Evolutionary conservation across 2,113 vertebrate genomes (phyloP), one percentile per base, ranked within the genome.

Genomic region (Burhinus bistriatus): DNA sequence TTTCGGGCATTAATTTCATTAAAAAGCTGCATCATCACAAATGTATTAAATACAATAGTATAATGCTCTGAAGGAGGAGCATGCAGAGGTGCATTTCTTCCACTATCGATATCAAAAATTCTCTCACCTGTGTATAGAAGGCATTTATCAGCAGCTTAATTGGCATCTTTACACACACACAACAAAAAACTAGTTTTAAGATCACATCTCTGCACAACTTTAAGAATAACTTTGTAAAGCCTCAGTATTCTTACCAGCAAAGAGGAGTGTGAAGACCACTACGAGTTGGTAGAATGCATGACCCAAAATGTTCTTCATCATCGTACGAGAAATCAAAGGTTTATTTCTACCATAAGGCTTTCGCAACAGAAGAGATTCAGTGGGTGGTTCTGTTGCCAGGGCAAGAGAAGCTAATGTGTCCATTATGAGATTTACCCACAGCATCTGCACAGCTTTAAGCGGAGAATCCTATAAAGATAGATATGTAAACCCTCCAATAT

Each of bases 351-450:
- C 99, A 44, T 99, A 99, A 62, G 99, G 99, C 97, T 99, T 99
- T 94, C 99, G 97, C 71, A 99, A 98, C 95, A 99, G 98, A 90
- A 99, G 99, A 59, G 99, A 98, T 96, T 99, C 99, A 14, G 99
- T 99, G 57, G 99, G 99, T 65, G 99, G 99, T 97, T 99, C 99
- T 11, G 99, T 99, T 94, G 99, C 99, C 98, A 99, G 98, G 81
- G 99, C 99, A 94, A 99, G 98, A 30, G 99, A 99, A 86, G 99
- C 99, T 77, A 99, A 99, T 3, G 99, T 99, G 96, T 99, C 99
- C 99, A 99, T 99, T 93, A 99, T 99, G 92, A 99, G 98, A 98
- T 99, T 99, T 93, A 99, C 99, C 99, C 99, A 99, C 55, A 99
- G 98, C 99, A 99, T 99, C 98, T 99, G 99, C 69, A 99, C 99